Conservation (phyloP, 2,888 invertebrate species). For the Schrankia costaestrigalis region DNA sequence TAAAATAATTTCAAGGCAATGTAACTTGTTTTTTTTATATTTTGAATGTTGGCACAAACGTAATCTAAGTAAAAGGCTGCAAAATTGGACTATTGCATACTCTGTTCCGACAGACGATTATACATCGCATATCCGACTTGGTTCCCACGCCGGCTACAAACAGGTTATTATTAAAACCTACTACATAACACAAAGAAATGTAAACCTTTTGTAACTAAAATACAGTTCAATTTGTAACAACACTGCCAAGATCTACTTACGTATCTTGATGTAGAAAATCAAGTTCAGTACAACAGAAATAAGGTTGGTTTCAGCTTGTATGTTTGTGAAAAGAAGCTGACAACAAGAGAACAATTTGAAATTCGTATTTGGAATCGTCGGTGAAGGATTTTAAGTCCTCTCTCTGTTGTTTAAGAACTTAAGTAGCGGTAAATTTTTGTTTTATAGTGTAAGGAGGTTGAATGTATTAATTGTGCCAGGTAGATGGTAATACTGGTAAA, state of each 20-base stretch:
- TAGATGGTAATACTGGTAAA: constrained; percentile 46
- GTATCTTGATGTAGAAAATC: constrained; percentile 13
- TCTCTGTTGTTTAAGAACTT: constrained; percentile 68
- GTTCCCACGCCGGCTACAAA: constrained; percentile 78
- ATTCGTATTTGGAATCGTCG: constrained; percentile 74
- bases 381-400: constrained; percentile 77
- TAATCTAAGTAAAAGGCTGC: constrained; percentile 79
- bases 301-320: constrained; percentile 33
- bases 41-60: constrained; percentile 57
- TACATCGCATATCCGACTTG: constrained; percentile 77
- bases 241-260: constrained; percentile 43
- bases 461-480: constrained; percentile 70
- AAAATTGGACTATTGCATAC: constrained; percentile 80
- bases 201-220: constrained; percentile 34
- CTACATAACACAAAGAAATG: constrained; percentile 42
- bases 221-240: constrained; percentile 45
- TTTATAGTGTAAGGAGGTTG: constrained; percentile 64
- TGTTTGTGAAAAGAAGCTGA: constrained; percentile 50
- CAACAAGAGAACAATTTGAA: constrained; percentile 73
- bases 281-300: constrained; percentile 6
- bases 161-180: constrained; percentile 79
- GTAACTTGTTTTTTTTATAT: constrained; percentile 58
- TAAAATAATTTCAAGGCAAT: constrained; percentile 41
- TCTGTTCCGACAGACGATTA: constrained; percentile 76
- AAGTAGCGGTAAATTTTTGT: constrained; percentile 73